Conservation (phyloP, 2,113 vertebrate species). For the Vimba vimba region DNA sequence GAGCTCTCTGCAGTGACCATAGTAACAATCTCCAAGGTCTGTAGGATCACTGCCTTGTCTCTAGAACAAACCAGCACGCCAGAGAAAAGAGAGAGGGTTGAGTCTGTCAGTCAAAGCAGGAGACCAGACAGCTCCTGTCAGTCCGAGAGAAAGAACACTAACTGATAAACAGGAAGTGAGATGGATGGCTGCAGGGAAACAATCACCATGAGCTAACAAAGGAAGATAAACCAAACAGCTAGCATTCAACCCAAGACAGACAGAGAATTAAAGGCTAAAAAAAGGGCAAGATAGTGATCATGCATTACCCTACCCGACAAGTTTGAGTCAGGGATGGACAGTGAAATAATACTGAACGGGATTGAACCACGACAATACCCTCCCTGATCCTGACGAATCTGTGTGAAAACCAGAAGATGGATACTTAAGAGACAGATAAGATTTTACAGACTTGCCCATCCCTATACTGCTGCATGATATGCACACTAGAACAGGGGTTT, state of each 20-base stretch:
- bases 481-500: no score
- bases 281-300: neutral
- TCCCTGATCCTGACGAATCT: neutral
- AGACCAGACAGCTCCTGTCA: neutral
- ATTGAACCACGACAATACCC: neutral
- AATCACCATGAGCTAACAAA: constrained; percentile 21
- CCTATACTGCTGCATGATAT: no score
- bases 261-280: neutral
- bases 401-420: neutral
- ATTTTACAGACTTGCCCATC: no score
- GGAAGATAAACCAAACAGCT: constrained; percentile 24
- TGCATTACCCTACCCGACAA: neutral
- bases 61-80: constrained; percentile 25
- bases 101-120: constrained; percentile 16
- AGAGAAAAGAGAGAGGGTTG: constrained; percentile 7
- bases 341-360: neutral
- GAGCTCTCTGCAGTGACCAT: constrained; percentile 36
- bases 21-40: constrained; percentile 44
- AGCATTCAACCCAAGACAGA: neutral
- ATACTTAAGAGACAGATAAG: neutral
- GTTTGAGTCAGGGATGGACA: neutral
- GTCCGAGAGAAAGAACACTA: neutral
- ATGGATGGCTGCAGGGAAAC: constrained; percentile 24
- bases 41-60: constrained; percentile 10
- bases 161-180: constrained; percentile 13